Evolutionary conservation across 2,888 invertebrate species (phyloP).

Genomic region (Phengaris arion): DNA sequence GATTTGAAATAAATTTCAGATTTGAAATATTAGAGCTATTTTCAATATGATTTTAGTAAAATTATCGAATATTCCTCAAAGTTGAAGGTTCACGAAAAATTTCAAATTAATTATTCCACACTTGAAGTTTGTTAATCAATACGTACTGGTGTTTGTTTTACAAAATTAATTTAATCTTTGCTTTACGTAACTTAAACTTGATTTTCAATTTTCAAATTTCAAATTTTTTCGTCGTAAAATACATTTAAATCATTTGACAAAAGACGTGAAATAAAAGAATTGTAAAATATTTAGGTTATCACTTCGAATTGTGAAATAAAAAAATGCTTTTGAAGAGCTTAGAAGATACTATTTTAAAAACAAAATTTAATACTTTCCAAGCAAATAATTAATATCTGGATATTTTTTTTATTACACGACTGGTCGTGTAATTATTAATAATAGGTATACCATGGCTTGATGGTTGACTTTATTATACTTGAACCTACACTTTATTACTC

Average conservation of each 20-base stretch:
- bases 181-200: background rate
- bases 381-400: no score
- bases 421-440: no score
- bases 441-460: no score
- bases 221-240: background rate
- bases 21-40: conserved; percentile 39
- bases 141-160: conserved; percentile 41
- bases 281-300: no score
- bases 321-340: no score
- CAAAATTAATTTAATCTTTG: conserved; percentile 25
- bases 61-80: conserved; percentile 42
- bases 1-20: conserved; percentile 35
- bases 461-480: no score
- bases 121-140: conserved; percentile 46
- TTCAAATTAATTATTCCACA: conserved; percentile 46
- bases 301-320: no score
- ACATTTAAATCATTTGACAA: conserved; percentile 42
- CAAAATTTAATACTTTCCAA: no score
- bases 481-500: no score
- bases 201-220: no score
- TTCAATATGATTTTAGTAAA: conserved; percentile 39
- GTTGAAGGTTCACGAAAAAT: conserved; percentile 37
- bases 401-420: no score
- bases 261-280: background rate
- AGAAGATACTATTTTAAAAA: no score